Evolutionary conservation across 2,888 invertebrate genomes (phyloP), one percentile per base, ranked within the genome.

Genomic region (Eulithis prunata): DNA sequence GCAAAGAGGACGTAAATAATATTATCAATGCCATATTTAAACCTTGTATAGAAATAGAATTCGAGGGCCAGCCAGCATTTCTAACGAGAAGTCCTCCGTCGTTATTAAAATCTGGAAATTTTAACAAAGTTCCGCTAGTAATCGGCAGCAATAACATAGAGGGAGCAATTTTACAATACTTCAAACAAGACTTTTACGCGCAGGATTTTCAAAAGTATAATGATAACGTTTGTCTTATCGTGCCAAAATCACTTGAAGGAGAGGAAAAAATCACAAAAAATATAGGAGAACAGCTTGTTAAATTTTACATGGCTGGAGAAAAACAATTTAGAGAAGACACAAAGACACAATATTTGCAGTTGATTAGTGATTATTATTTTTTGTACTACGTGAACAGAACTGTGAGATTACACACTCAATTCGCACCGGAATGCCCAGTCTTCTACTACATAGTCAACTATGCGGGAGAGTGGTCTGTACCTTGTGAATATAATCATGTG

Each of bases 111-210:
- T 86, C 90, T 38, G 89, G 89, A 32, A 87, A 87, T 63, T 88
- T 87, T 62, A 88, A 89, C 72, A 91, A 89, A 78, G 90, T 93
- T 0, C 93, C 93, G 2, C 71, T 93, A 61, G 88, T 93, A 55
- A 90, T 91, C 54, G 93, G 93, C 13, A 86, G 87, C 71, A 89
- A 88, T 71, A 88, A 90, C 62, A 83, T 84, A 62, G 92, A 92
- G 78, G 88, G 78, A 2, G 78, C 83, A 12, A 67, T 88, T 47
- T 71, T 90, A 38, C 79, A 88, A 67, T 84, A 78, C 57, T 62
- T 84, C 2, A 80, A 78, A 49, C 70, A 76, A 57, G 81, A 87
- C 49, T 86, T 84, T 71, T 87, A 87, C 69, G 78, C 79, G 41
- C 41, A 41, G n/a, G 83, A 87, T 69, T 88, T 81, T 66, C 83